Percentiles rank a stretch among this genome's conserved stretches.
Evolutionary conservation across 2,113 vertebrate genomes (phyloP).

Genomic region (Neoarius graeffei): DNA sequence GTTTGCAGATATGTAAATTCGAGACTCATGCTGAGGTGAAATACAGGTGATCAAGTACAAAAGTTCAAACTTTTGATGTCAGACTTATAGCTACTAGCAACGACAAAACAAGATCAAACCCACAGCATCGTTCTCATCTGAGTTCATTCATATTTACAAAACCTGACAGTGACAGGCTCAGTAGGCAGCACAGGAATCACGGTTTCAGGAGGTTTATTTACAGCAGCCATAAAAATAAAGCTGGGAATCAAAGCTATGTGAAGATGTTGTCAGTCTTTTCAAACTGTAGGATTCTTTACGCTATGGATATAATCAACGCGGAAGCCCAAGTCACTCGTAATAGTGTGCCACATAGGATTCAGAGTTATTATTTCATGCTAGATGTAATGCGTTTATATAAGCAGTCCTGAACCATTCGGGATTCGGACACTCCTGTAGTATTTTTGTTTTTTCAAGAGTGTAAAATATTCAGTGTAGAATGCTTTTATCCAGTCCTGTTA

Average conservation of each 20-base stretch:
- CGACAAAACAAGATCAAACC: conserved; percentile 13
- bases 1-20: conserved; percentile 8
- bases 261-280: neutral
- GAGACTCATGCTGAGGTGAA: neutral
- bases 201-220: conserved; percentile 19
- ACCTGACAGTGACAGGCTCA: neutral
- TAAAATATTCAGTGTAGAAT: conserved; percentile 8
- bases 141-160: conserved; percentile 31
- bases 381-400: neutral
- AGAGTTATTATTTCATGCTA: neutral
- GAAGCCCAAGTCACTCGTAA: neutral
- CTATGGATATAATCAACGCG: neutral
- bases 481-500: neutral
- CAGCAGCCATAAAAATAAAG: conserved; percentile 6
- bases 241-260: conserved; percentile 2
- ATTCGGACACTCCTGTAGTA: neutral
- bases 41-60: conserved; percentile 10
- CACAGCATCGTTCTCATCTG: neutral
- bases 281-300: neutral
- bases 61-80: conserved; percentile 37
- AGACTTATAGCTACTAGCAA: conserved; percentile 2
- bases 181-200: neutral
- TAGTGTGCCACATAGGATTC: neutral
- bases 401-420: neutral
- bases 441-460: neutral